A percentile compares a stretch with the other conserved stretches of the same genome.
These are phyloP conservation scores for Tortricodes alternella DNA, from an alignment of 2,888 invertebrate species.

Conservation along the genomic window DNA sequence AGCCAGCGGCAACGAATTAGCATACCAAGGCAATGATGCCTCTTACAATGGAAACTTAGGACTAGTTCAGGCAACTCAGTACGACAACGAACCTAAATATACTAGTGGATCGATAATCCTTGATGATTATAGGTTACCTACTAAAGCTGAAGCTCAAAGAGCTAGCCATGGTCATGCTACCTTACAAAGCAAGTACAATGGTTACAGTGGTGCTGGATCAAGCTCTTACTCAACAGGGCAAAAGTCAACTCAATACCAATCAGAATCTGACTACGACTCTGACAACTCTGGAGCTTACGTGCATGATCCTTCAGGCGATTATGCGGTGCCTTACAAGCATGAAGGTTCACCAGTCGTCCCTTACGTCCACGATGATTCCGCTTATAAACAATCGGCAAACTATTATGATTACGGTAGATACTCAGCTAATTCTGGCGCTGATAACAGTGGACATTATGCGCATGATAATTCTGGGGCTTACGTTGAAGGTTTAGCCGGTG, in stretches of 20 bases:
- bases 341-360: conserved; percentile 61
- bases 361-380: conserved; percentile 59
- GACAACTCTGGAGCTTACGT: conserved; percentile 72
- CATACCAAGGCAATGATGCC: conserved; percentile 44
- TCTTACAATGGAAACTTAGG: conserved; percentile 46
- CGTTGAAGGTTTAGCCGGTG: conserved; percentile 43
- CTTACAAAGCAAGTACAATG: conserved; percentile 35
- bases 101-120: conserved; percentile 70
- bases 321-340: conserved; percentile 71
- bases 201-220: conserved; percentile 28
- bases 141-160: conserved; percentile 44
- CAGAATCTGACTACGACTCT: conserved; percentile 46
- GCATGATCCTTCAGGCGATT: conserved; percentile 74
- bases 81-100: conserved; percentile 57
- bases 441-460: conserved; percentile 49
- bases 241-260: conserved; percentile 42
- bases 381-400: conserved; percentile 56
- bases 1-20: conserved; percentile 34
- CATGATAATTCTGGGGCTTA: conserved; percentile 59
- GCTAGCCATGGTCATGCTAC: conserved; percentile 32
- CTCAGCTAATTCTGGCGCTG: conserved; percentile 46
- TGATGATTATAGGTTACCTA: conserved; percentile 70
- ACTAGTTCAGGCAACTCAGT: conserved; percentile 62
- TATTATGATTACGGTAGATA: conserved; percentile 55
- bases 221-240: conserved; percentile 23